Percentiles rank a stretch among this genome's conserved stretches.
These are phyloP conservation scores for Invenusta paracnida DNA, from an alignment of 2,888 invertebrate genomes.

Conservation along the genomic window DNA sequence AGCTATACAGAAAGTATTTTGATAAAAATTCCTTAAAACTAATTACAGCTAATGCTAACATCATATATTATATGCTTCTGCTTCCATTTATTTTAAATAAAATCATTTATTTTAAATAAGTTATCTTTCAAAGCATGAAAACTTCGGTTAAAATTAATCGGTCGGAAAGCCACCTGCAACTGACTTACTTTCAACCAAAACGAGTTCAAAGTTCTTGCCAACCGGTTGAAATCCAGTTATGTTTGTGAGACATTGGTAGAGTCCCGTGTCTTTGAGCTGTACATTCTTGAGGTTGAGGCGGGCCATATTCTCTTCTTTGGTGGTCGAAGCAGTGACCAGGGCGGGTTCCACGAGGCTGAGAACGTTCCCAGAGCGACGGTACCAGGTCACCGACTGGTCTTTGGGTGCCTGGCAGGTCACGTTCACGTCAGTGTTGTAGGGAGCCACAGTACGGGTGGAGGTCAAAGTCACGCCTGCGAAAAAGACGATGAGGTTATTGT, in stretches of 20 bases:
- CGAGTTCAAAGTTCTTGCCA: not conserved
- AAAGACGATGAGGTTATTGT: no score
- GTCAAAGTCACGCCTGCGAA: not conserved
- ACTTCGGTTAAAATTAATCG: no score
- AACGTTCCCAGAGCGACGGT: not conserved
- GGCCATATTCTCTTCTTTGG: not conserved
- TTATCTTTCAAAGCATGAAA: no score
- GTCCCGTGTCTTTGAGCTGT: not conserved
- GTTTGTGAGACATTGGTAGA: not conserved
- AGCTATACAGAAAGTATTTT: no score
- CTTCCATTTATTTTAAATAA: no score
- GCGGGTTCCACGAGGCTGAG: not conserved
- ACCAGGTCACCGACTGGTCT: not conserved
- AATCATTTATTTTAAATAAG: not conserved
- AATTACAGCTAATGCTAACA: no score
- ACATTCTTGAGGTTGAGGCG: not conserved
- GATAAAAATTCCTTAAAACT: no score
- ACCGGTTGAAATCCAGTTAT: not conserved
- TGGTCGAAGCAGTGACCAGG: not conserved
- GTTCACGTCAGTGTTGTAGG: constrained; percentile 4
- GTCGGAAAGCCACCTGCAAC: no score
- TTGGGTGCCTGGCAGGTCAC: not conserved
- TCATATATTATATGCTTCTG: no score
- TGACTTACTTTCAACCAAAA: not conserved
- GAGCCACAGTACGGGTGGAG: not conserved